These are phyloP conservation scores for Rhinophrynus dorsalis DNA, from an alignment of 2,797 vertebrate species.

Conservation along the genomic window DNA sequence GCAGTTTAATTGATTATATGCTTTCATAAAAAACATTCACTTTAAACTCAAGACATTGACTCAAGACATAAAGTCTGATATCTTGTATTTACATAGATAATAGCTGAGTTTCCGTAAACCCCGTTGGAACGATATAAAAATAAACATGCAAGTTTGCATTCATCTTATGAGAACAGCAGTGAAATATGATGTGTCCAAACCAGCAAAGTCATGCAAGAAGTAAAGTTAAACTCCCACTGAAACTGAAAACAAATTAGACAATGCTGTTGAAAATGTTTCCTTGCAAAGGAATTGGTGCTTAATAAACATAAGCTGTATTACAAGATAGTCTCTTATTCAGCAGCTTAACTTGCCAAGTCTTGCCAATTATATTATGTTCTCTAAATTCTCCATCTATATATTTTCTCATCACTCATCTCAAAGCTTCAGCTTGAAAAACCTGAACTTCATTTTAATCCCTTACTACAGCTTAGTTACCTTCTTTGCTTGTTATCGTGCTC, in stretches of 20 bases:
- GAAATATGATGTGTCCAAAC: slow-evolving; percentile 1
- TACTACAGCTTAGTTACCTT: too few relatives aligned
- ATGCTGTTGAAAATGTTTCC: slow-evolving; percentile 8
- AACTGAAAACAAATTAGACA: neutral
- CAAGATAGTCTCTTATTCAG: slow-evolving; percentile 20
- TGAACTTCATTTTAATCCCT: too few relatives aligned
- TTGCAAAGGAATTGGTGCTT: slow-evolving; percentile 6
- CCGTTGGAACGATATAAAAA: neutral
- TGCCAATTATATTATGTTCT: neutral
- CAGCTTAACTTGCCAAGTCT: slow-evolving; percentile 4
- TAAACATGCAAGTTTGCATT: neutral
- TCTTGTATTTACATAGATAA: too few relatives aligned
- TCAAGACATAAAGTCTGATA: neutral
- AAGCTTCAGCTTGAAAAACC: neutral
- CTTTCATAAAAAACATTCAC: too few relatives aligned
- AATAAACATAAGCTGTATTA: slow-evolving; percentile 32
- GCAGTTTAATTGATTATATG: too few relatives aligned
- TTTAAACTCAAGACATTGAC: too few relatives aligned
- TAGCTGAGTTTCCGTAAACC: neutral
- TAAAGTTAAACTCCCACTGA: neutral
- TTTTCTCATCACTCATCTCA: neutral
- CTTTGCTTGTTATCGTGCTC: too few relatives aligned
- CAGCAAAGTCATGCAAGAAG: neutral
- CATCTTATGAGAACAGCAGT: slow-evolving; percentile 9
- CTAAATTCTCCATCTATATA: slow-evolving; percentile 7